phyloP scores from a whole-genome alignment of 2,113 vertebrate genomes.

The Pseudopipra pipra region DNA sequence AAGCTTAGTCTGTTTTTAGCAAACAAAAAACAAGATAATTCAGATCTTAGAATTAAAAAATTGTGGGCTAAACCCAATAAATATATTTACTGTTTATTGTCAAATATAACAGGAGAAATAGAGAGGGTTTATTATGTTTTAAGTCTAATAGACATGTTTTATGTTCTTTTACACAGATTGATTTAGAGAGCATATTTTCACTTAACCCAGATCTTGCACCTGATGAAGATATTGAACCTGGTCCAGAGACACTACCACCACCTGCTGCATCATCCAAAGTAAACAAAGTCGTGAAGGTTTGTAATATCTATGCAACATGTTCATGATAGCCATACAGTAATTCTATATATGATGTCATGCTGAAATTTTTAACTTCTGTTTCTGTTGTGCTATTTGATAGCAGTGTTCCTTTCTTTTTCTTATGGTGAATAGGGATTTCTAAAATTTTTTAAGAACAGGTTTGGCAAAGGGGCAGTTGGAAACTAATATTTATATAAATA shows the following conservation, averaged over 20 bases:
- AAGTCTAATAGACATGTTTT: background rate
- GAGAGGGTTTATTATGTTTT: background rate
- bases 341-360: background rate
- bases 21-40: background rate
- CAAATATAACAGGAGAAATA: background rate
- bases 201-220: constrained; percentile 91
- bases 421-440: background rate
- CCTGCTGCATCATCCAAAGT: constrained; percentile 82
- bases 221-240: constrained; percentile 89
- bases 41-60: background rate
- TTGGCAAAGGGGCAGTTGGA: background rate
- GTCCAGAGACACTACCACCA: constrained; percentile 85
- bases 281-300: constrained; percentile 93
- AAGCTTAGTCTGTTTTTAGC: background rate
- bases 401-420: background rate
- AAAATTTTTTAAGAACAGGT: background rate
- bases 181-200: constrained; percentile 94
- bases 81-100: background rate
- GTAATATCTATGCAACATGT: background rate
- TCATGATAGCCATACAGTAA: background rate
- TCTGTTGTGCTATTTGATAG: background rate
- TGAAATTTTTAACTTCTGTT: background rate
- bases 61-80: background rate
- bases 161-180: constrained; percentile 80
- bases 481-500: background rate